Conservation (phyloP, 2,113 vertebrate genomes). For the Haemorhous mexicanus region DNA sequence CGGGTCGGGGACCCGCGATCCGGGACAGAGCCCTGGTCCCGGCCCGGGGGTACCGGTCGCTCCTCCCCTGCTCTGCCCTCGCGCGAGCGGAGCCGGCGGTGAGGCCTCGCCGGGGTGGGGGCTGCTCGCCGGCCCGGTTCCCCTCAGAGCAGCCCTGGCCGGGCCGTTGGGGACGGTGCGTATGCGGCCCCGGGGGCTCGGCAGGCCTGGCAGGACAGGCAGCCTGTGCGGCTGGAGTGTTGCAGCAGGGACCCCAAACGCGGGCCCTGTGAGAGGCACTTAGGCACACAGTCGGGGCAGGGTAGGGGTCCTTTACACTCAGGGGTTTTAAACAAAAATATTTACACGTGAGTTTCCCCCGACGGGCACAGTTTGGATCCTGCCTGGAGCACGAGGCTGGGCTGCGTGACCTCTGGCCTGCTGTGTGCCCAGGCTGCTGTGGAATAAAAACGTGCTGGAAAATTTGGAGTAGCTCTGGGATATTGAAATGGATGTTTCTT, state of each 20-base stretch:
- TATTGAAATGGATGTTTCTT: background rate
- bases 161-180: background rate
- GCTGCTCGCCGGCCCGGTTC: background rate
- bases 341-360: fast-evolving
- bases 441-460: background rate
- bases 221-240: background rate
- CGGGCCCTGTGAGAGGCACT: fast-evolving
- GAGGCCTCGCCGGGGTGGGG: background rate
- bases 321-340: fast-evolving
- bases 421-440: background rate
- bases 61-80: fast-evolving
- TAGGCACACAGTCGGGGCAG: fast-evolving
- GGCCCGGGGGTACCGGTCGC: fast-evolving
- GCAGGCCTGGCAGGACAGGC: background rate
- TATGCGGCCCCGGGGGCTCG: background rate
- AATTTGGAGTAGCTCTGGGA: background rate
- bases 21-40: fast-evolving
- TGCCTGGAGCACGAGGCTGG: fast-evolving
- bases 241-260: fast-evolving
- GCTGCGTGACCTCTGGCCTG: background rate
- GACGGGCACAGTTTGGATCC: fast-evolving
- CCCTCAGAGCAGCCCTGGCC: background rate
- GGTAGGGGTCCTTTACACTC: fast-evolving
- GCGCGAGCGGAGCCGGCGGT: background rate
- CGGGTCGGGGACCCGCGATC: fast-evolving